These are phyloP conservation scores for Grus americana DNA, from an alignment of 2,113 vertebrate species.

Conservation along the genomic window DNA sequence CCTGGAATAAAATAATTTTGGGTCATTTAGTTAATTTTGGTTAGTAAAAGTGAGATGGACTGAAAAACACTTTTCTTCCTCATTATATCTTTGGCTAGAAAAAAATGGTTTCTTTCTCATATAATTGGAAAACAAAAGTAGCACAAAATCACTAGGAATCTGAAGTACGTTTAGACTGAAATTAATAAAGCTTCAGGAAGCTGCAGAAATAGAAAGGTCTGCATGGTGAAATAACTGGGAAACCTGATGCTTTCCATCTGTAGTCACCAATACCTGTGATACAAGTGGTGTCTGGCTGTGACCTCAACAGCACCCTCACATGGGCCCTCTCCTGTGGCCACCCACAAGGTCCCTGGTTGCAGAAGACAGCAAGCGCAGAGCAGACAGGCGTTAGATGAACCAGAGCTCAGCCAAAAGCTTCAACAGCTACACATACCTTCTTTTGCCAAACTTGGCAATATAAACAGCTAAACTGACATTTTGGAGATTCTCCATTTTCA, in stretches of 20 bases:
- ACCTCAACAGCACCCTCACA: neutral
- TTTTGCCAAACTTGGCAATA: neutral
- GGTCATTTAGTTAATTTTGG: neutral
- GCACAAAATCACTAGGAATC: neutral
- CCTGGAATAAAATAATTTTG: neutral
- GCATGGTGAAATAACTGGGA: neutral
- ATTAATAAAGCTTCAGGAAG: neutral
- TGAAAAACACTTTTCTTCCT: neutral
- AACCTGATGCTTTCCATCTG: neutral
- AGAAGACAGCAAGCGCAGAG: neutral
- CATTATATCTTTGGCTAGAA: neutral
- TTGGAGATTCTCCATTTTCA: neutral
- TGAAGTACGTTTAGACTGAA: neutral
- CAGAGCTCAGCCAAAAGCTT: neutral
- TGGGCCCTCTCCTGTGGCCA: neutral
- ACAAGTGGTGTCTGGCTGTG: neutral
- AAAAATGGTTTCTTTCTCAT: neutral
- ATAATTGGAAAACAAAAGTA: neutral
- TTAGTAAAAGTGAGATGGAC: neutral
- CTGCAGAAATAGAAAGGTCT: neutral
- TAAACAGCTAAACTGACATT: neutral
- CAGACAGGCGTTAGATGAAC: neutral
- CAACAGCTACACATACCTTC: neutral
- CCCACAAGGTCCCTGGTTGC: fast-evolving
- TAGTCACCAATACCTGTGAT: neutral